Evolutionary conservation across 1,140 invertebrate genomes (phyloP).

Genomic region (Lasaia peninsularis): DNA sequence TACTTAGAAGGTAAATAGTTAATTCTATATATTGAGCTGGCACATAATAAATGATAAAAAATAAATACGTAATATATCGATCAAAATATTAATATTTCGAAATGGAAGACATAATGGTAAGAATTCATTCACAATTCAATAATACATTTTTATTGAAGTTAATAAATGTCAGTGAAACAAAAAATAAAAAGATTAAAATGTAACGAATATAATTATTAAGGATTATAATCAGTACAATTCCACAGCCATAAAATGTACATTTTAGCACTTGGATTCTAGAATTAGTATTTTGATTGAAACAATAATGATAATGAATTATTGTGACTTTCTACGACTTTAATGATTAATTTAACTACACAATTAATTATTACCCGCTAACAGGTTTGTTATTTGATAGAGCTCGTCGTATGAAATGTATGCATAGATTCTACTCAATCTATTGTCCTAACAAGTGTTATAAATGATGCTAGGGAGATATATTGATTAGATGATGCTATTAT

Average conservation of each 20-base stretch:
- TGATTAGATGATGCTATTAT: too few species aligned
- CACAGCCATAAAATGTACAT: constrained; percentile 72
- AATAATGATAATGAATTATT: constrained; percentile 27
- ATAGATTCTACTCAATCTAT: background rate
- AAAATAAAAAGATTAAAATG: constrained; percentile 51
- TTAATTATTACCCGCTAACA: background rate
- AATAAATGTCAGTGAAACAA: constrained; percentile 40
- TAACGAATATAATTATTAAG: constrained; percentile 56
- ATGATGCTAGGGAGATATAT: background rate
- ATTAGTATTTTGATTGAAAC: constrained; percentile 40
- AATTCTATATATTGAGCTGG: constrained; percentile 57
- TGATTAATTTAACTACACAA: constrained; percentile 16
- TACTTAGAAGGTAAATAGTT: constrained; percentile 28
- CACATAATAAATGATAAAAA: constrained; percentile 51
- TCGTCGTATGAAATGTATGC: background rate
- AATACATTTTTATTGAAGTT: constrained; percentile 25
- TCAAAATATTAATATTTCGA: constrained; percentile 52
- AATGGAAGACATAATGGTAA: constrained; percentile 72
- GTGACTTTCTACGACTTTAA: constrained; percentile 26
- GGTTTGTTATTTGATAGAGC: background rate
- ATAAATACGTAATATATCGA: constrained; percentile 41
- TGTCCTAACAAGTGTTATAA: background rate
- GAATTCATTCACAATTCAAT: constrained; percentile 57
- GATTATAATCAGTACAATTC: constrained; percentile 68
- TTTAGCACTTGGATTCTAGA: constrained; percentile 64